Base-by-base conservation (phyloP, 1,140 invertebrate species). In the Tetramorium parvispinum region DNA sequence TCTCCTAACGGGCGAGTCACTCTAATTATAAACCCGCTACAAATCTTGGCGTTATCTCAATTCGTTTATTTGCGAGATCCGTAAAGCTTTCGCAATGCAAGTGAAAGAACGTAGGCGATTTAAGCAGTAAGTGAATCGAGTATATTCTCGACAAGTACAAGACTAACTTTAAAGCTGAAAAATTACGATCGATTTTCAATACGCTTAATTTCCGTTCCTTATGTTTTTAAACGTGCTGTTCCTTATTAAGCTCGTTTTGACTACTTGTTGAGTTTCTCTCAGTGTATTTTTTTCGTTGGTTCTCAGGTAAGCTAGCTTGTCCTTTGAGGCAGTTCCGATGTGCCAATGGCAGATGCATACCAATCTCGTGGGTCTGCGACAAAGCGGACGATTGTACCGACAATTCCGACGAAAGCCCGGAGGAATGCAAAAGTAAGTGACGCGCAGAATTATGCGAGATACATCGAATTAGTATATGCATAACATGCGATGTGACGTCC, bases 291-390 rank as follows among this genome's bases (percentile, higher is more conserved):
- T 89, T 85, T 57, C 51, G 87, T 91, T 88, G 49, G 27, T 86
- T 94, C 93, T 83, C 92, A 95, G 94, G 87, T 85, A 87, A 89
- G 73, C 71, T 85, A n/a, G 92, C 94, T 68, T 98, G 97, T 94
- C 96, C 96, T n/a, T 93, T 96, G 90, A 96, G 96, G 93, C 97
- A 98, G 92, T 98, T 98, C 93, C 96, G 96, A 92, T 98, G 98
- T 93, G 96, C 93, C 66, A 97, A 97, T 91, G 97, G 97, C 87
- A 96, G 96, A 91, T 99, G 98, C 95, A 98, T 99, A 94, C 97
- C 98, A 7, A 95, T 97, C 77, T 95, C 97, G 88, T 98, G 98
- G 96, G 95, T 97, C 32, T 98, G 98, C 92, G 98, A 98, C 91
- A 96, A 96, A 73, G 96, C 97, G 79, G 96, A 97, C 89, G 98